A percentile compares a stretch with the other conserved stretches of the same genome.
Conservation (phyloP, 2,113 vertebrate species). For the Elgaria multicarinata region DNA sequence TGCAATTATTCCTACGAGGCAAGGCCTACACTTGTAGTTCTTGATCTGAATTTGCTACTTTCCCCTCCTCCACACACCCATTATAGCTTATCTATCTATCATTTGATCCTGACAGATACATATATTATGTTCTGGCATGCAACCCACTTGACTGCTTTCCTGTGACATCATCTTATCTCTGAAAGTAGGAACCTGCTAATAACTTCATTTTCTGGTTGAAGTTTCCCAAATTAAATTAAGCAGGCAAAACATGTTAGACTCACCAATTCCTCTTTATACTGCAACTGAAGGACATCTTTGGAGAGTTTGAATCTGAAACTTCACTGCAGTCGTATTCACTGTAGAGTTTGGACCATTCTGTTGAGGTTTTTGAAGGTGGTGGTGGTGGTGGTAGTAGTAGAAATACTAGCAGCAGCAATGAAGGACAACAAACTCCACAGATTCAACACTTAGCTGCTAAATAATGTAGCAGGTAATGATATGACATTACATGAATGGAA, state of each 20-base stretch:
- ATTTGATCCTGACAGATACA: constrained; percentile 77
- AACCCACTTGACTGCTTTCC: constrained; percentile 77
- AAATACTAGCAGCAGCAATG: background rate
- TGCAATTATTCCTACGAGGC: background rate
- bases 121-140: constrained; percentile 83
- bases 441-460: constrained; percentile 39
- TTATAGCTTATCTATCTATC: constrained; percentile 75
- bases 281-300: constrained; percentile 79
- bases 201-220: constrained; percentile 86
- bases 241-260: constrained; percentile 79
- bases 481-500: constrained; percentile 53
- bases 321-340: constrained; percentile 78
- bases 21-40: constrained; percentile 47
- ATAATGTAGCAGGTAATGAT: constrained; percentile 36
- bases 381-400: background rate
- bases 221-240: constrained; percentile 86
- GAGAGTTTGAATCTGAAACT: constrained; percentile 78
- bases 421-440: constrained; percentile 28
- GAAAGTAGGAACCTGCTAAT: constrained; percentile 81
- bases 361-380: constrained; percentile 54
- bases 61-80: constrained; percentile 58
- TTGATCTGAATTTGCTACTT: constrained; percentile 67
- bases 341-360: constrained; percentile 75
- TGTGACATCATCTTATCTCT: constrained; percentile 75
- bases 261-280: constrained; percentile 81